Conservation (phyloP, 1,140 invertebrate genomes). For the Lineus longissimus region DNA sequence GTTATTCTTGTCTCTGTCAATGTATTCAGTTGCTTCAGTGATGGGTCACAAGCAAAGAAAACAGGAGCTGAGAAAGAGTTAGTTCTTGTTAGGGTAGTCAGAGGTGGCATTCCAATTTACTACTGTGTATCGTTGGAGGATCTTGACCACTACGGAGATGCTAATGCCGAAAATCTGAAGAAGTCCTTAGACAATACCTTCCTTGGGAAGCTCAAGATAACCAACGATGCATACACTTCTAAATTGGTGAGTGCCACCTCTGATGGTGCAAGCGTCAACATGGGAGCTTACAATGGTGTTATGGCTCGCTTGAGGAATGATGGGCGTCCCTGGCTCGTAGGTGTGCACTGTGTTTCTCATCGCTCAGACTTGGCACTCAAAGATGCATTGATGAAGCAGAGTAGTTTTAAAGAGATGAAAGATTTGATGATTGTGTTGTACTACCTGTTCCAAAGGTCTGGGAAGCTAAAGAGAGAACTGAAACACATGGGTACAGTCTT, state of each 20-base stretch:
- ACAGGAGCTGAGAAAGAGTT: constrained; percentile 6
- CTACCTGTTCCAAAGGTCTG: background rate
- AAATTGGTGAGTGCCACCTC: background rate
- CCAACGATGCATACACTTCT: background rate
- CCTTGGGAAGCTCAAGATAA: background rate
- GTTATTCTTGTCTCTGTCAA: background rate
- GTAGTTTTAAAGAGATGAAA: background rate
- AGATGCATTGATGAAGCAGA: background rate
- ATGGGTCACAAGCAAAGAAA: constrained; percentile 7
- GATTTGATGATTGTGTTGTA: background rate
- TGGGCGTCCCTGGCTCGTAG: background rate
- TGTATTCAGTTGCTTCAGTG: background rate
- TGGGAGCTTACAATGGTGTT: background rate
- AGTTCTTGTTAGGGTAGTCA: background rate
- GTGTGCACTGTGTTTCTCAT: constrained; percentile 1
- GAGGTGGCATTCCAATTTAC: background rate
- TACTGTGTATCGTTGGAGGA: constrained; percentile 3
- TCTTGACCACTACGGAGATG: background rate
- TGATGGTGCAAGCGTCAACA: background rate
- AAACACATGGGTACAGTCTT: background rate
- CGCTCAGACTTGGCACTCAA: background rate
- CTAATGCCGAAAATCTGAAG: background rate
- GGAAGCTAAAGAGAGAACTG: background rate
- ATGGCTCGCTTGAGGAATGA: background rate
- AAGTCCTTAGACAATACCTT: background rate